Evolutionary conservation across 1,140 invertebrate genomes (phyloP), one percentile per base, ranked within the genome.

Genomic region (Chymomyza costata): DNA sequence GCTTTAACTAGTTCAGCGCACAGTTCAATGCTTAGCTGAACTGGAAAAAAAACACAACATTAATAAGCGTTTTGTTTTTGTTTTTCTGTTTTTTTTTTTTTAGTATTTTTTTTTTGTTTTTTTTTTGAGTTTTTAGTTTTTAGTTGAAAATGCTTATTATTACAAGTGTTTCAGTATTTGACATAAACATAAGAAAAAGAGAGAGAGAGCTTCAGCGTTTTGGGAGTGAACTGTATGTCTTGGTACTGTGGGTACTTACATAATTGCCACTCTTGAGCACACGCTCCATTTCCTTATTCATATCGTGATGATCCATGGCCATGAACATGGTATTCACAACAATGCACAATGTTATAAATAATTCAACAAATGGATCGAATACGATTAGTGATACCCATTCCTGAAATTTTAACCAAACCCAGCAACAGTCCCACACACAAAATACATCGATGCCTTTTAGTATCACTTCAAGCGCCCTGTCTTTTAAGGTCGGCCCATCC

Each of bases 321-420:
- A 99, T 99, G 88, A 99, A 99, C 48, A 97, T 88, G 1, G 97
- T 99, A 85, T 99, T 99, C 60, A 98, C 94, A 43, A 98, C 94
- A 87, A 99, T 99, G 87, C 97, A 99, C 31, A 99, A 89, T 5
- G 97, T 99, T 85, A 99, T 99, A 87, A 99, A 98, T 55, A 99
- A 89, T 86, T 99, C 97, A 59, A 98, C 95, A 85, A 99, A 99
- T 3, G 97, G 96, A 90, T 99, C 97, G 87, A 98, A 97, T 45
- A 99, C 97, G 66, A 99, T 88, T 10, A 97, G 87, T 1, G 92
- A 90, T n/a, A 98, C 90, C 86, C 93, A 92, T 85, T 96, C 93
- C 88, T 97, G 94, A 83, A 98, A 91, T 85, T 92, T 93, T 53
- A 96, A 88, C 94, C 96, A 98, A 62, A 92, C 89, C 88, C 91